Base-by-base conservation (phyloP, 1,140 invertebrate species). In the Musca domestica region DNA sequence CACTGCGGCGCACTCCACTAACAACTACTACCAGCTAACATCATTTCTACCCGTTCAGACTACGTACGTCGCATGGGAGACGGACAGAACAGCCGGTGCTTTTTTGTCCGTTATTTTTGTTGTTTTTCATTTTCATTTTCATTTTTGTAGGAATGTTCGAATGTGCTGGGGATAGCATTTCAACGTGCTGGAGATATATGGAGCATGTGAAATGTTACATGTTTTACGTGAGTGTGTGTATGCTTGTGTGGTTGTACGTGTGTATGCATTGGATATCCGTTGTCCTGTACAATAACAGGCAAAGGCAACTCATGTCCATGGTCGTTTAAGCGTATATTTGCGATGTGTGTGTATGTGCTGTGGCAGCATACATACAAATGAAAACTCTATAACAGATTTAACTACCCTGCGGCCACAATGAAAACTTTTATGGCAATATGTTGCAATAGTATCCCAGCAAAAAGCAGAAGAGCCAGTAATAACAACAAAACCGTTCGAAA, bases 391-490 rank as follows among this genome's bases (percentile, higher is more conserved):
- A 61, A 17, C 27, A 61, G 56, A 61, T 61, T 61, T 61, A 61
- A 61, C 27, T 61, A 61, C 56, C 56, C 56, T 61, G 56, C 56
- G 56, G 56, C 56, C 56, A 61, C 56, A 61, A 61, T 61, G 56
- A 61, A 61, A 61, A 61, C 56, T 61, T 61, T 61, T 61, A 30
- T 30, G 34, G 56, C 56, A 61, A 61, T 61, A 61, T 61, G 56
- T 61, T 61, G 56, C 56, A 61, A 61, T 61, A 61, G 27, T 61
- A 34, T 61, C 56, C 56, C 20, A 61, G 56, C 56, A 61, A 34
- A 61, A 61, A 54, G 22, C 52, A 25, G 23, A 20, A 51, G 20
- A 20, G 25, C 20, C 6, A 54, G 22, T 54, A 51, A 5, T 10
- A 25, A 23, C 52, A 54, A 54, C 48, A 54, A 54, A 25, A 54